A percentile compares a stretch with the other conserved stretches of the same genome.
phyloP scores from a whole-genome alignment of 2,797 vertebrate species.

The Pseudochromis fuscus region DNA sequence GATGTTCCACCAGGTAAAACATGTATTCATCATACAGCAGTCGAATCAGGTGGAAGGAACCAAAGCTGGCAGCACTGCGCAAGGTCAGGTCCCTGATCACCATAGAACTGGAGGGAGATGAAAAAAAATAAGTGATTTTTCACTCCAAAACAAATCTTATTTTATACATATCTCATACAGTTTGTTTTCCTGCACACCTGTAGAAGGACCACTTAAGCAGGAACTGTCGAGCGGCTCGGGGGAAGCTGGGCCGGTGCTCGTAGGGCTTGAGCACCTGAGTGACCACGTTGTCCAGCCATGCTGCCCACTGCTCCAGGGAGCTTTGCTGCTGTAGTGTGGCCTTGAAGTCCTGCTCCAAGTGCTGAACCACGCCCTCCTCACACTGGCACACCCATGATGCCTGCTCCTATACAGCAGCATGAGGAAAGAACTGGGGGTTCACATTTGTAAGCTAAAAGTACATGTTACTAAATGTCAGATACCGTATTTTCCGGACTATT shows the following conservation, averaged over 20 bases:
- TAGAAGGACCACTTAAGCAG: constrained; percentile 99
- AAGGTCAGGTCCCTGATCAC: constrained; percentile 98
- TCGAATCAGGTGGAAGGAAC: constrained; percentile 98
- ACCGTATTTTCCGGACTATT: too few species aligned
- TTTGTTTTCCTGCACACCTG: constrained; percentile 81
- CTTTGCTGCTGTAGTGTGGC: constrained; percentile 97
- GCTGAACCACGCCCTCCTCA: constrained; percentile 95
- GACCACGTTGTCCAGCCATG: constrained; percentile 95
- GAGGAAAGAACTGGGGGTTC: neutral
- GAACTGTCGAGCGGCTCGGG: constrained; percentile 95
- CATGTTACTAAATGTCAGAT: too few species aligned
- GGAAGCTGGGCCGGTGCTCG: constrained; percentile 92
- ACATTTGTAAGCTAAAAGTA: neutral
- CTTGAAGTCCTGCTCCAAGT: constrained; percentile 98
- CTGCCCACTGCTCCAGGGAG: constrained; percentile 98
- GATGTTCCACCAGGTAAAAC: constrained; percentile 99
- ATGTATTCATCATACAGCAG: constrained; percentile 99
- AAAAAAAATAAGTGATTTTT: neutral
- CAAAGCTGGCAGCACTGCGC: constrained; percentile 97
- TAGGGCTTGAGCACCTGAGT: constrained; percentile 95
- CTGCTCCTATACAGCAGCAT: constrained; percentile 88
- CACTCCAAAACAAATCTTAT: neutral
- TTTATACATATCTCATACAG: neutral
- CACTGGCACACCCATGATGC: constrained; percentile 99
- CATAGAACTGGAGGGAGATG: constrained; percentile 90